Evolutionary conservation across 2,113 vertebrate genomes (phyloP), one percentile per base, ranked within the genome.

Genomic region (Siniperca knerii): DNA sequence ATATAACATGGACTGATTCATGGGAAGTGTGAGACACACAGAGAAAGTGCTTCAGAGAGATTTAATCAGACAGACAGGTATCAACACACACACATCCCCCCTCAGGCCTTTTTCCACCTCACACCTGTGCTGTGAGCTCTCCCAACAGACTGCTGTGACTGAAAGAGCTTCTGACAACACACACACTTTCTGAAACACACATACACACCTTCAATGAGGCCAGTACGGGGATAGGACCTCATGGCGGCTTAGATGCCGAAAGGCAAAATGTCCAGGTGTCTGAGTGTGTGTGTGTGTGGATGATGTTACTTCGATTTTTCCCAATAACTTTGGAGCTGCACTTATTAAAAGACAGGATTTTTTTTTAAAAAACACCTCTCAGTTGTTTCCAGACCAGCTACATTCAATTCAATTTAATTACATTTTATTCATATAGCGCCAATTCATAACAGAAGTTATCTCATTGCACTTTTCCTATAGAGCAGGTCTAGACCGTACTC

Each of bases 1-100:
- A 89, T 79, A 93, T 81, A 79, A 40, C 42, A 60, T 15, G 44
- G 71, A 21, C 44, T 90, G 42, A 21, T 89, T 84, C 33, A 23
- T 90, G 54, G 6, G 1, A n/a, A 35, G 58, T 72, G 71, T 61
- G 52, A 61, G 7, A 37, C 40, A 33, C 3, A 61, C 25, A 0
- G 40, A 60, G 12, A 75, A 52, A 46, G 35, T 58, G 65, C 58
- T 33, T 46, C 7, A n/a, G 12, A 62, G 29, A 21, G 42, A 37
- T 21, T 65, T 57, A 72, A 21, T 37, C 33, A 52, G 68, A 48
- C 33, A 25, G 52, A 60, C 2, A 57, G 33, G 11, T 37, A 57
- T 13, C 50, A 60, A 57, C 75, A 73, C 20, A 29, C 33, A 65
- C 20, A 52, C 44, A 61, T 9, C 2, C 25, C 9, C 52, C 79